Evolutionary conservation across 2,888 invertebrate genomes (phyloP), one percentile per base, ranked within the genome.

Genomic region (Chymomyza procnemis): DNA sequence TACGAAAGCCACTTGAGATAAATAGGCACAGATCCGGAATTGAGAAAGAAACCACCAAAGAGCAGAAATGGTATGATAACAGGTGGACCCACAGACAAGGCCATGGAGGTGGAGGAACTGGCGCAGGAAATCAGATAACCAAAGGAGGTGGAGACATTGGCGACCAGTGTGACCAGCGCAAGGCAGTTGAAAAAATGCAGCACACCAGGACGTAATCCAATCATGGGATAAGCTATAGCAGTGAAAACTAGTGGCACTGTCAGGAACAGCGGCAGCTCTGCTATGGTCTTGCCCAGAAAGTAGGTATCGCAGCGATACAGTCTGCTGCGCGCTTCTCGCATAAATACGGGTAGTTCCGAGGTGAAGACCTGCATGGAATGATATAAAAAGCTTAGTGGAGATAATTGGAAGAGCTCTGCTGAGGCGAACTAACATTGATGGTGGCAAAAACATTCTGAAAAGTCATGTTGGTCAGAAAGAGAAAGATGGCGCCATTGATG

Each of bases 391-490:
- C 16, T 6, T 50, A n/a, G 3, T 22, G 2, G 4, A 12, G 66
- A 92, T n/a, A 54, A 48, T 12, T 41, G 34, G 12, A 41, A 41
- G 8, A 26, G 6, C 12, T 12, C 8, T 9, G n/a, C n/a, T n/a
- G n/a, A 60, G 46, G 48, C 3, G 21, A 22, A 78, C 95, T 94
- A 91, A 98, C 98, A 90, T 96, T 96, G 67, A 98, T 95, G 52
- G 98, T 98, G 70, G 97, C 96, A 88, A 97, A 97, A n/a, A 97
- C 95, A 90, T 97, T 97, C 86, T 97, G 96, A 91, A 98, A 97
- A 5, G 97, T 97, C 95, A 97, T 96, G 88, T 97, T 97, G 16
- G 96, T 96, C 58, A 97, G 93, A 89, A 97, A 95, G 88, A 97
- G 94, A 90, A 97, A 98, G 64, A 98, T 93, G 26, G 96, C 97